phyloP scores from a whole-genome alignment of 2,113 vertebrate genomes.

The Pyrgilauda ruficollis region DNA sequence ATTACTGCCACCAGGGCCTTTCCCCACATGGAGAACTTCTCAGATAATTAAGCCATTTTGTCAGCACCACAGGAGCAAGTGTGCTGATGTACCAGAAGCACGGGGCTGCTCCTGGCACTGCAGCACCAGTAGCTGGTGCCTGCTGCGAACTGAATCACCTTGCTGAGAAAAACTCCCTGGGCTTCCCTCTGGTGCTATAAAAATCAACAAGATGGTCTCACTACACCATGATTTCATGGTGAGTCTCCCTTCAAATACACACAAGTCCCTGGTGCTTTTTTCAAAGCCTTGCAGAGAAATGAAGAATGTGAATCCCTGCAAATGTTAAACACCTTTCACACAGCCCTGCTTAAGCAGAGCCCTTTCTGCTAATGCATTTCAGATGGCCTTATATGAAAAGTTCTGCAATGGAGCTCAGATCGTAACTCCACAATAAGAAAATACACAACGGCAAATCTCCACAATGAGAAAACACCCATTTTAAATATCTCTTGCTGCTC shows the following conservation, averaged over 20 bases:
- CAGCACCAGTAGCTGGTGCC: neutral
- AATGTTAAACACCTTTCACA: neutral
- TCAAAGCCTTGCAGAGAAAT: neutral
- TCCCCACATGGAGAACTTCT: neutral
- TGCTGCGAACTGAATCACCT: neutral
- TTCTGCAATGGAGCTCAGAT: accelerated
- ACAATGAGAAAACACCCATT: accelerated
- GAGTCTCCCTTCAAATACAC: neutral
- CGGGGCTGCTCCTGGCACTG: neutral
- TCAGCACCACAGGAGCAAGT: neutral
- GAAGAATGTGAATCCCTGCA: neutral
- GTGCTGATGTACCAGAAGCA: neutral
- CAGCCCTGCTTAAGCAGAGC: neutral
- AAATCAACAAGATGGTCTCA: neutral
- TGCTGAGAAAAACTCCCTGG: neutral
- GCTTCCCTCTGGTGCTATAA: accelerated
- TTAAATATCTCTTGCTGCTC: neutral
- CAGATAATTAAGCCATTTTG: slow-evolving; percentile 13
- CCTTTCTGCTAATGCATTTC: neutral
- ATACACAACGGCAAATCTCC: accelerated
- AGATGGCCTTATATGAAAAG: neutral
- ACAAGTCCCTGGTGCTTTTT: neutral
- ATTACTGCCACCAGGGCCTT: neutral
- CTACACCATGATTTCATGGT: neutral
- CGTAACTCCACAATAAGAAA: neutral